Conservation (phyloP, 2,113 vertebrate genomes). For the Siphamia tubifer region DNA sequence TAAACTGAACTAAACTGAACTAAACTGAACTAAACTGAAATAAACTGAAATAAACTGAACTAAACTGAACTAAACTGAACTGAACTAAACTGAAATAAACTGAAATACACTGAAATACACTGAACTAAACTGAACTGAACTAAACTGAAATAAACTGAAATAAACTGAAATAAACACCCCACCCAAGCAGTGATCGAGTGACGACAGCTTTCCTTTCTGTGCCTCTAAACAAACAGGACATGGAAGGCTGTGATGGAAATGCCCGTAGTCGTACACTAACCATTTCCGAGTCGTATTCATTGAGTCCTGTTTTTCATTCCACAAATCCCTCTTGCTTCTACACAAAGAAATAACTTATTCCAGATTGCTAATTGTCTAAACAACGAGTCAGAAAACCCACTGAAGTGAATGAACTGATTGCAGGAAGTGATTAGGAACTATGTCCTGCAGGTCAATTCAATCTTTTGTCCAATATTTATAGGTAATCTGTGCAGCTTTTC, state of each 20-base stretch:
- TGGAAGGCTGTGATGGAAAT: background rate
- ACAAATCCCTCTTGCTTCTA: background rate
- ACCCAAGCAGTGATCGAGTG: background rate
- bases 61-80: too few relatives aligned
- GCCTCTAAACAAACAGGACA: background rate
- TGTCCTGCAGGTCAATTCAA: background rate
- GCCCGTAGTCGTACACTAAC: background rate
- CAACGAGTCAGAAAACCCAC: constrained; percentile 18
- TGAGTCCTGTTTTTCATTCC: constrained; percentile 3
- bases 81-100: too few relatives aligned
- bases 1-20: too few relatives aligned
- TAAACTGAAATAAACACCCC: too few relatives aligned
- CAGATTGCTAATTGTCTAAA: constrained; percentile 16
- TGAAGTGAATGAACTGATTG: constrained; percentile 1
- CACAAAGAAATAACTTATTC: constrained; percentile 21
- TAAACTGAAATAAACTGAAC: too few relatives aligned
- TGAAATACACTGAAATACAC: too few relatives aligned
- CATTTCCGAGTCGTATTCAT: constrained; percentile 22
- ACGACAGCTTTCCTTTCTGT: background rate
- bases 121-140: too few relatives aligned
- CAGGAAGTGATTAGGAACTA: constrained; percentile 17
- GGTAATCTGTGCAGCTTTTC: background rate
- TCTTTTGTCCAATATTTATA: constrained; percentile 7
- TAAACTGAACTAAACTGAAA: too few relatives aligned
- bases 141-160: too few relatives aligned